Evolutionary conservation across 1,140 invertebrate species (phyloP), one percentile per base, ranked within the genome.

Genomic region (Antheraea pernyi): DNA sequence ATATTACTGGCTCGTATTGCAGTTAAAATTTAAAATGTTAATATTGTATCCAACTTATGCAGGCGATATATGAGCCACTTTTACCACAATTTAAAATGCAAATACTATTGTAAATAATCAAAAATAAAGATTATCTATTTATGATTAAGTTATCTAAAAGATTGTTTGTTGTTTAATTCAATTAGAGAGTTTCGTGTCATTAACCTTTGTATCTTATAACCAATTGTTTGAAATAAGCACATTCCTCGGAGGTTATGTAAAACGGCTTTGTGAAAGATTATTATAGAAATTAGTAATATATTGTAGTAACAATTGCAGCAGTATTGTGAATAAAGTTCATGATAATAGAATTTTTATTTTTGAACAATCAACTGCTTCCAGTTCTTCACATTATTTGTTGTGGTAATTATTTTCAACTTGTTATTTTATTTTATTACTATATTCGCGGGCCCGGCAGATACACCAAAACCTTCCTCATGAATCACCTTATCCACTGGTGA

Each of bases 301-400:
- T 67, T 53, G 46, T 70, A 37, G 68, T 70, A 77, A 73, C 75
- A 69, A 66, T 59, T 66, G n/a, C n/a, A 67, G n/a, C 78, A 82
- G 76, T 80, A 82, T 80, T 82, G 80, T 80, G 75, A 82, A 80
- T 82, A 82, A 82, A 82, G 37, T 75, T 68, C 70, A 70, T 77
- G 65, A 72, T 69, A n/a, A 18, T 39, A 37, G 30, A 36, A 22
- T n/a, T 61, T 46, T 46, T 67, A 36, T 67, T 53, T 61, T 61
- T 30, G 0, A 42, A 42, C 22, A 30, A 30, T 1, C 22, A 30
- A 30, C 22, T 30, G 4, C 22, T 30, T 30, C 22, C 22, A 30
- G 4, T 30, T 30, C 22, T 30, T 1, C 4, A 30, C 1, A 30
- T 30, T 1, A 30, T 30, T 30, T 30, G 22, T 30, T 30, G 4